Evolutionary conservation across 1,140 invertebrate species (phyloP), one percentile per base, ranked within the genome.

Genomic region (Schlechtendalia chinensis): DNA sequence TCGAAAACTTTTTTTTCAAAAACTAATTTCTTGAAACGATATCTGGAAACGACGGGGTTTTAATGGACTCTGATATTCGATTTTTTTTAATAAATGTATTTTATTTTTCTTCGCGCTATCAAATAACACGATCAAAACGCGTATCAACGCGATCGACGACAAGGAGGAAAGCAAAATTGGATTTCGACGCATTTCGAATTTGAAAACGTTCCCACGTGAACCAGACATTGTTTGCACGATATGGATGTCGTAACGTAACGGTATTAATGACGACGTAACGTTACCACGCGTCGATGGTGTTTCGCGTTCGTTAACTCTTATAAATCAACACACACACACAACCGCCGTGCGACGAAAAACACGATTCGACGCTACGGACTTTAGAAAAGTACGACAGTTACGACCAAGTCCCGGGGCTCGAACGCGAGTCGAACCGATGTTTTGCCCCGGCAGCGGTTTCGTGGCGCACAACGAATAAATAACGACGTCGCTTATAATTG

Each of bases 181-280:
- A 67, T 67, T 22, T 45, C 63, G 45, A 69, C 29, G 22, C 24
- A 69, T 50, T 47, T 47, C 16, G n/a, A 50, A 69, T 50, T 69
- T 50, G 10, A 69, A n/a, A 24, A 24, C 17, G 39, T 65, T 69
- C 47, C 24, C 1, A n/a, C 2, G 22, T 17, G 16, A 24, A 24
- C 39, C 0, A 69, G 22, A 50, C 47, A 69, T 27, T 69, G 12
- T 17, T 4, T 16, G 50, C 5, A 50, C 10, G 22, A 50, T 69
- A 50, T 17, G 5, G 50, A 27, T 69, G 27, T 4, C 19, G 11
- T 11, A 63, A 32, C 24, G n/a, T 19, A 4, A 32, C 27, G 10
- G 27, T 19, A 16, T 29, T 32, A 17, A 11, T 2, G 17, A 19
- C 3, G 27, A 19, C 8, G 27, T 19, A 61, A 27, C 17, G 24